Conservation (phyloP, 2,888 invertebrate genomes). For the Conops quadrifasciatus region DNA sequence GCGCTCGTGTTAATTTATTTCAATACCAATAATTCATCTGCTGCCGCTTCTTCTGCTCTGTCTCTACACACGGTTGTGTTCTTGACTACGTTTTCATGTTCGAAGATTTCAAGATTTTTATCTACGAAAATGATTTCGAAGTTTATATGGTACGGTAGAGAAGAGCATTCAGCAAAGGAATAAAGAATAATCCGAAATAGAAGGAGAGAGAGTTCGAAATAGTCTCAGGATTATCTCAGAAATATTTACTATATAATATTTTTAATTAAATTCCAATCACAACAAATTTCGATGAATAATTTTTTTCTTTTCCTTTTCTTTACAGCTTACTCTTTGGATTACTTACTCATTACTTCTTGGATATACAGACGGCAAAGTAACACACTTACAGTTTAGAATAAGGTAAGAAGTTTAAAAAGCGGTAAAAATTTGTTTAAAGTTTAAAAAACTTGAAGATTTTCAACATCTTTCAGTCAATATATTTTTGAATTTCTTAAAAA, state of each 20-base stretch:
- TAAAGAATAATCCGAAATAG: too few relatives aligned
- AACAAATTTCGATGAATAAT: background rate
- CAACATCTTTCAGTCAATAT: too few relatives aligned
- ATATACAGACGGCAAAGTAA: background rate
- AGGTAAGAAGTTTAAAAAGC: constrained; percentile 2
- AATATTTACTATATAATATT: too few relatives aligned
- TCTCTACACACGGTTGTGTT: constrained; percentile 24
- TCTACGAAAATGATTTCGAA: background rate
- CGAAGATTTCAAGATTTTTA: background rate
- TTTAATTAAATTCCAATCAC: background rate
- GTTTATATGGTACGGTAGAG: background rate
- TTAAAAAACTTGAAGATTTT: too few relatives aligned
- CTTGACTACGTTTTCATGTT: constrained; percentile 8
- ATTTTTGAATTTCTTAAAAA: too few relatives aligned
- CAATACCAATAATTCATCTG: constrained; percentile 16
- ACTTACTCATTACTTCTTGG: background rate
- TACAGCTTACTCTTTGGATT: constrained; percentile 20
- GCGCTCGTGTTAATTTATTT: constrained; percentile 35
- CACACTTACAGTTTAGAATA: background rate
- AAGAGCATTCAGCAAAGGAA: too few relatives aligned
- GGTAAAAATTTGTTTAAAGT: too few relatives aligned
- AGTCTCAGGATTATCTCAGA: too few relatives aligned
- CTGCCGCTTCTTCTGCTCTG: background rate
- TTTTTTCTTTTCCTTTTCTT: background rate
- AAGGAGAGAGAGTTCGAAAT: too few relatives aligned